These are phyloP conservation scores for Standfussiana lucernea DNA, from an alignment of 2,888 invertebrate species.

Conservation along the genomic window DNA sequence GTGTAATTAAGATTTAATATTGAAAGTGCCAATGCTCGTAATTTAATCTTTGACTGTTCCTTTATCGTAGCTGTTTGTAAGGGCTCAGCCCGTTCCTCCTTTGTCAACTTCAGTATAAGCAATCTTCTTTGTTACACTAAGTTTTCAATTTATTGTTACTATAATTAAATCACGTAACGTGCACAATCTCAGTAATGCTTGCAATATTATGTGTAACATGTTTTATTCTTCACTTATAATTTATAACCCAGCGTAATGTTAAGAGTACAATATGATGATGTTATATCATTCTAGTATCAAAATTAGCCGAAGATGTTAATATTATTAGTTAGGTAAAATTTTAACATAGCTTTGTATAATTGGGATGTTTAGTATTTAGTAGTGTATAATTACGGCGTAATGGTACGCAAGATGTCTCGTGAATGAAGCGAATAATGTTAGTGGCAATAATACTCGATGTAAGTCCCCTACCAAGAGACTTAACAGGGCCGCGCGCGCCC, in stretches of 20 bases:
- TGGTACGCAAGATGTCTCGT: slow-evolving; percentile 87
- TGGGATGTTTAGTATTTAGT: slow-evolving; percentile 91
- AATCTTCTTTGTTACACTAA: slow-evolving; percentile 82
- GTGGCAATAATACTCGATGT: slow-evolving; percentile 90
- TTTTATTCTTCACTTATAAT: slow-evolving; percentile 88
- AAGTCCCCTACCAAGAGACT: slow-evolving; percentile 84
- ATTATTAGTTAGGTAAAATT: slow-evolving; percentile 90
- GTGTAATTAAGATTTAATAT: slow-evolving; percentile 90
- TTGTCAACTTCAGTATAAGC: slow-evolving; percentile 84
- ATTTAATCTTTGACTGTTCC: slow-evolving; percentile 90
- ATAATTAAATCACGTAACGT: slow-evolving; percentile 84
- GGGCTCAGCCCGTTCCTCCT: slow-evolving; percentile 68
- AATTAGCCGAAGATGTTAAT: slow-evolving; percentile 91
- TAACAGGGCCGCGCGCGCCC: slow-evolving; percentile 73
- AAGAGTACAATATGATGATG: slow-evolving; percentile 91
- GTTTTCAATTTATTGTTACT: slow-evolving; percentile 80
- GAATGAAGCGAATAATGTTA: slow-evolving; percentile 83
- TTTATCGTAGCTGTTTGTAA: slow-evolving; percentile 82
- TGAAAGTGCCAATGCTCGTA: slow-evolving; percentile 92
- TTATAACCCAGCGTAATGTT: slow-evolving; percentile 89
- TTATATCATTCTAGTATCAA: slow-evolving; percentile 91
- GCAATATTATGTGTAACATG: slow-evolving; percentile 89
- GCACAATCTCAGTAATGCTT: slow-evolving; percentile 91
- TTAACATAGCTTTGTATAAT: slow-evolving; percentile 91
- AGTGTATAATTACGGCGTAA: slow-evolving; percentile 87